Evolutionary conservation across 2,113 vertebrate genomes (phyloP).

Genomic region (Tapirus terrestris): DNA sequence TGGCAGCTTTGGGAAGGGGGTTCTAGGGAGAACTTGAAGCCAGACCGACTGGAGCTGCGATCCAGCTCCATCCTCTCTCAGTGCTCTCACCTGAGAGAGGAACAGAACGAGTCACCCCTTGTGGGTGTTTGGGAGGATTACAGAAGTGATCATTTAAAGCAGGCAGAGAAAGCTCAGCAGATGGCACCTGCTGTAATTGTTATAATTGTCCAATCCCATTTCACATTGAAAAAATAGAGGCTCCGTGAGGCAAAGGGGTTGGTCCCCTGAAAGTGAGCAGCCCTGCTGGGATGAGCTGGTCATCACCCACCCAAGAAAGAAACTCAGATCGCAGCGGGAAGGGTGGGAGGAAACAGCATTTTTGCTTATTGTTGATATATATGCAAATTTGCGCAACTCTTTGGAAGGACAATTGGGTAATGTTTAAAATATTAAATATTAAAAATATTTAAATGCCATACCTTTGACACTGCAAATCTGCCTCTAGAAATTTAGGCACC

Average conservation of each 20-base stretch:
- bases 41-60: too few species aligned
- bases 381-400: background rate
- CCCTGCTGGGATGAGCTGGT: background rate
- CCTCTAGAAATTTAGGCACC: background rate
- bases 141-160: background rate
- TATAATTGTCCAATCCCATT: too few species aligned
- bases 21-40: background rate
- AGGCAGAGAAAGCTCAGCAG: background rate
- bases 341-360: background rate
- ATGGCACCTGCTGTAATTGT: background rate
- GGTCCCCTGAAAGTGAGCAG: background rate
- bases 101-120: background rate
- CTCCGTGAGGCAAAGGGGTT: background rate
- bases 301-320: background rate
- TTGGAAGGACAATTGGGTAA: background rate
- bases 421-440: background rate
- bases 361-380: background rate
- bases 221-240: background rate
- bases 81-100: background rate
- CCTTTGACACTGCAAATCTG: background rate
- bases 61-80: background rate
- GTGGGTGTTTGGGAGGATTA: background rate
- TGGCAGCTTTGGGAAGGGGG: too few species aligned
- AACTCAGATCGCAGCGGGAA: background rate
- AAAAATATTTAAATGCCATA: background rate